Evolutionary conservation across 2,113 vertebrate genomes (phyloP), one percentile per base, ranked within the genome.

Genomic region (Chaetodon trifascialis): DNA sequence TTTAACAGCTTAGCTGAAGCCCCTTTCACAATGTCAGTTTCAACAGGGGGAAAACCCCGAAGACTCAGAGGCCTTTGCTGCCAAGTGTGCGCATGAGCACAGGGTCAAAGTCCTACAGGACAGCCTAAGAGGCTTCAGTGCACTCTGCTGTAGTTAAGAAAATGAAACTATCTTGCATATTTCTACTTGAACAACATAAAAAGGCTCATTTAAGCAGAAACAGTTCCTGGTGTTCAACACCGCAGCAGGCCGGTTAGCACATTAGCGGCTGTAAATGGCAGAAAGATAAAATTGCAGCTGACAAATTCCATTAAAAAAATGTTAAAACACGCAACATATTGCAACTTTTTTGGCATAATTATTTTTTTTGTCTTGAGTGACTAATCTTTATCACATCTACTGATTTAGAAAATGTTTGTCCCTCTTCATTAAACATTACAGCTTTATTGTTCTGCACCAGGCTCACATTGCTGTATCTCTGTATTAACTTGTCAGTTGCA

Each of bases 21-120:
- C 40, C 67, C 60, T 82, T 36, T 21, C 59, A 79, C 40, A 0
- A 4, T 89, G 80, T 87, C 87, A 85, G 88, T 90, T 89, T 85
- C 23, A 73, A 91, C 83, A 25, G 2, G 5, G 84, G 85, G 75
- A 34, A 75, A 81, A 74, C 70, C 70, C 62, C 60, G 0, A 17
- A 40, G 15, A 73, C 38, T 58, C 12, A 34, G n/a, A 79, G 16
- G 14, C 19, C 25, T 15, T 72, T 30, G 14, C 34, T 73, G 79
- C 44, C 70, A 69, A 65, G 46, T 54, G 21, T 16, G 55, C 74
- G 23, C 7, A 34, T 0, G 5, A 30, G 51, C 17, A 11, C 62
- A 15, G 2, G 25, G 54, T 15, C 8, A 58, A 73, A 81, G 5
- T 65, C 34, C 7, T 36, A 8, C n/a, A 64, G 44, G 25, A 2